These are phyloP conservation scores for Proisotoma minuta DNA, from an alignment of 2,888 invertebrate species.

Conservation along the genomic window DNA sequence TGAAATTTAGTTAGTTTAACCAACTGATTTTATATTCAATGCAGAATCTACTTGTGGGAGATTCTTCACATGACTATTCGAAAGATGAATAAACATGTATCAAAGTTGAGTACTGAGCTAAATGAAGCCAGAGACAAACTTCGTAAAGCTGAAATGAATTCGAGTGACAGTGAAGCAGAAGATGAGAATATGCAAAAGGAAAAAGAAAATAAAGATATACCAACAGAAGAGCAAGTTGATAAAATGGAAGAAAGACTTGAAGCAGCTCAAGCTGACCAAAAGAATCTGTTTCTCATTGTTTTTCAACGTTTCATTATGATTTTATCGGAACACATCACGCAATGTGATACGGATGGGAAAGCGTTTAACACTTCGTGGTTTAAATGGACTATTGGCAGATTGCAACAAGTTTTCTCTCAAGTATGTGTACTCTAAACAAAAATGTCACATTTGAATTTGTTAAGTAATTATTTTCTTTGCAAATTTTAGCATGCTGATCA, in stretches of 20 bases:
- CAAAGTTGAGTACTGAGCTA: constrained; percentile 69
- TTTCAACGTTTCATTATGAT: constrained; percentile 98
- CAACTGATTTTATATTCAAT: constrained; percentile 11
- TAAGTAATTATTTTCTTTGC: constrained; percentile 26
- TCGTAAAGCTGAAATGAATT: constrained; percentile 63
- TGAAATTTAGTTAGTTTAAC: background rate
- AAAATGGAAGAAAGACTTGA: constrained; percentile 93
- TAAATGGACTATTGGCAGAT: constrained; percentile 86
- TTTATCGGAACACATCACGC: constrained; percentile 87
- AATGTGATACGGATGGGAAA: constrained; percentile 86
- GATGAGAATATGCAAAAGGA: constrained; percentile 62
- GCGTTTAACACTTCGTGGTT: constrained; percentile 95
- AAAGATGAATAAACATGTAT: constrained; percentile 94
- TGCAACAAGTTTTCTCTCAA: constrained; percentile 89
- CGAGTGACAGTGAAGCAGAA: constrained; percentile 63
- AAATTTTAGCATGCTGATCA: constrained; percentile 87
- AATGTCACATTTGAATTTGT: constrained; percentile 17
- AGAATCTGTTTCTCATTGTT: constrained; percentile 91
- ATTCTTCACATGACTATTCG: constrained; percentile 89
- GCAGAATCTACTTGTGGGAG: constrained; percentile 91
- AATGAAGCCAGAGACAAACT: constrained; percentile 80
- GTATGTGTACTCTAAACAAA: constrained; percentile 56
- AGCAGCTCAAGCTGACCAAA: constrained; percentile 91
- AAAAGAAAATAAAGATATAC: constrained; percentile 57
- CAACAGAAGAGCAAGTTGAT: constrained; percentile 80